A percentile compares a stretch with the other conserved stretches of the same genome.
Conservation (phyloP, 2,113 vertebrate species). For the Anoura caudifer region DNA sequence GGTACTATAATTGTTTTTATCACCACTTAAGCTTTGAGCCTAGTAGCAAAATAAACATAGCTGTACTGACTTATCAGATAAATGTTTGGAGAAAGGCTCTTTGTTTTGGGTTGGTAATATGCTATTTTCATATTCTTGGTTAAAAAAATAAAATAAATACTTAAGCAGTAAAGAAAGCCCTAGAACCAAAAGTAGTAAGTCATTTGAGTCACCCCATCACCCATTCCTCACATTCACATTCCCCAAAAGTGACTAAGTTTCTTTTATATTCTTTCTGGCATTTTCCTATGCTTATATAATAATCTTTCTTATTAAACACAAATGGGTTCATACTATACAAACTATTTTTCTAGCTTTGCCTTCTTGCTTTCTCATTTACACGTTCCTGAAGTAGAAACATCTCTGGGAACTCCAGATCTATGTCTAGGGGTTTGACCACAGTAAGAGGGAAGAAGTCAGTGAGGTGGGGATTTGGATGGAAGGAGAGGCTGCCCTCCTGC, state of each 20-base stretch:
- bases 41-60: background rate
- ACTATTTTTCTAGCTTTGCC: background rate
- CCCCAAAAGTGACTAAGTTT: background rate
- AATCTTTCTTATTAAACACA: background rate
- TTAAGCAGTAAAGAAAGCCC: background rate
- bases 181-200: background rate
- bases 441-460: background rate
- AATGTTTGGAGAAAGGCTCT: background rate
- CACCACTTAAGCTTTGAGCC: background rate
- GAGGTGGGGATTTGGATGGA: background rate
- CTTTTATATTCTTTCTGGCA: background rate
- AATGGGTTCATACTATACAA: background rate
- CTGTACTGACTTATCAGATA: background rate
- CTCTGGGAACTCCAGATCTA: background rate
- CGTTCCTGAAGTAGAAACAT: conserved; percentile 5
- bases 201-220: background rate
- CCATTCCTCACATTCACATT: background rate
- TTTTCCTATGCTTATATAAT: background rate
- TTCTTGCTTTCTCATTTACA: background rate
- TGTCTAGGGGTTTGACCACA: background rate
- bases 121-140: conserved; percentile 27
- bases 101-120: background rate
- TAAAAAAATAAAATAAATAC: conserved; percentile 19
- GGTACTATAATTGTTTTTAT: background rate
- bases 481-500: background rate